These are phyloP conservation scores for Zaprionus ghesquierei DNA, from an alignment of 1,140 invertebrate species.

Conservation along the genomic window DNA sequence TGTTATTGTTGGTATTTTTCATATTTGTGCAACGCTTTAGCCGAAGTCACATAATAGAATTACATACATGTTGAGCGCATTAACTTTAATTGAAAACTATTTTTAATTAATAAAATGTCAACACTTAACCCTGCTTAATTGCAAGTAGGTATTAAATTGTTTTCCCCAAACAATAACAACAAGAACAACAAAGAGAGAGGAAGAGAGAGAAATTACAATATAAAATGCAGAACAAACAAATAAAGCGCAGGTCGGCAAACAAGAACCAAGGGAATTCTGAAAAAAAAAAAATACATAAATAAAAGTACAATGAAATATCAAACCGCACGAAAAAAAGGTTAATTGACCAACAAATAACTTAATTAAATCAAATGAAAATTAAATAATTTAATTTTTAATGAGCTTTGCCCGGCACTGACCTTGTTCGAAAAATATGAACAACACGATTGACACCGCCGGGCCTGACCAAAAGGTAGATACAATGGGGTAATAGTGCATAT, in stretches of 20 bases:
- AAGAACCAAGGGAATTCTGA: constrained; percentile 7
- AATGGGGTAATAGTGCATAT: neutral
- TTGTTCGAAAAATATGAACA: constrained; percentile 67
- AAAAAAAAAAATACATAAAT: constrained; percentile 14
- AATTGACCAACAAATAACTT: constrained; percentile 80
- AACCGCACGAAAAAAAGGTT: constrained; percentile 71
- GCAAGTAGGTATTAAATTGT: constrained; percentile 59
- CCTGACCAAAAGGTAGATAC: neutral
- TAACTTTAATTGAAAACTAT: constrained; percentile 78
- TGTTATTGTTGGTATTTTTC: neutral
- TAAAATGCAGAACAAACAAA: constrained; percentile 66
- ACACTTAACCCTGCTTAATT: constrained; percentile 58
- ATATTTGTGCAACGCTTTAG: constrained; percentile 30
- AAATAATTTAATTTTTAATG: constrained; percentile 79
- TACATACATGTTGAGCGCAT: constrained; percentile 76
- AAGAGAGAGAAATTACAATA: constrained; percentile 54
- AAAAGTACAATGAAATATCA: constrained; percentile 67
- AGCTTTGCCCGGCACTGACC: constrained; percentile 66
- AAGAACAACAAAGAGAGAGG: neutral
- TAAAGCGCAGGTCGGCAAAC: constrained; percentile 24
- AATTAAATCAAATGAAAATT: constrained; percentile 80
- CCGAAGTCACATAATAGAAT: constrained; percentile 49
- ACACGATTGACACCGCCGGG: constrained; percentile 37
- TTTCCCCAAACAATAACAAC: constrained; percentile 12
- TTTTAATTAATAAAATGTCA: constrained; percentile 80